These are phyloP conservation scores for Cantharis flavilabris DNA, from an alignment of 2,888 invertebrate genomes.

Conservation along the genomic window DNA sequence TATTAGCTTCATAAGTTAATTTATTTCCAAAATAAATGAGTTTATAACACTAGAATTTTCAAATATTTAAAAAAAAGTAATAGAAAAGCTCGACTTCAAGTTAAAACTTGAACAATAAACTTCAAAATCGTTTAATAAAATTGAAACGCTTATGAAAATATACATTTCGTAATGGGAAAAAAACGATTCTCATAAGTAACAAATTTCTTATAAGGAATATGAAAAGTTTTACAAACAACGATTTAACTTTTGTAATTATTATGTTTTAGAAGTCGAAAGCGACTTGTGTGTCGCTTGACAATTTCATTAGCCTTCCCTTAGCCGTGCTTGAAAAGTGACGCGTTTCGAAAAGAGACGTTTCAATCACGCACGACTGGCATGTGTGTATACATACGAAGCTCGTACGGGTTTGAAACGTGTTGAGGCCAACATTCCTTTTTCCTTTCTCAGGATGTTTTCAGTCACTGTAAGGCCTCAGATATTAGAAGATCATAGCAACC, in stretches of 20 bases:
- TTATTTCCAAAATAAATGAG: no score
- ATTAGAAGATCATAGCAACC: no score
- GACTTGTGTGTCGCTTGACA: not conserved
- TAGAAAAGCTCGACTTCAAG: not conserved
- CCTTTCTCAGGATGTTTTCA: no score
- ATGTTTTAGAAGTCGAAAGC: not conserved
- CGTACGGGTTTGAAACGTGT: no score
- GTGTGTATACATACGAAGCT: no score
- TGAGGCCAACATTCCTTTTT: no score
- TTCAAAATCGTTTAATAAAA: not conserved
- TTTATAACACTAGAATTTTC: not conserved
- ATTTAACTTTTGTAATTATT: not conserved
- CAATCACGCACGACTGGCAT: no score
- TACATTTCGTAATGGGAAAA: not conserved
- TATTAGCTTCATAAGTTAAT: no score
- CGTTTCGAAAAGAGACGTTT: no score
- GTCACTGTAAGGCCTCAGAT: no score
- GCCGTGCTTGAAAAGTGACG: no score
- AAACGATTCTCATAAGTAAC: not conserved
- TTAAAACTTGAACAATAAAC: not conserved
- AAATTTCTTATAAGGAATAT: not conserved
- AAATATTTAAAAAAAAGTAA: not conserved
- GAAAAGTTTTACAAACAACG: not conserved
- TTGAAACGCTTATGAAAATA: not conserved
- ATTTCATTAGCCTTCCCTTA: not conserved